Percentiles rank a stretch among this genome's conserved stretches.
phyloP scores from a whole-genome alignment of 1,140 invertebrate genomes.

The Sitophilus oryzae region DNA sequence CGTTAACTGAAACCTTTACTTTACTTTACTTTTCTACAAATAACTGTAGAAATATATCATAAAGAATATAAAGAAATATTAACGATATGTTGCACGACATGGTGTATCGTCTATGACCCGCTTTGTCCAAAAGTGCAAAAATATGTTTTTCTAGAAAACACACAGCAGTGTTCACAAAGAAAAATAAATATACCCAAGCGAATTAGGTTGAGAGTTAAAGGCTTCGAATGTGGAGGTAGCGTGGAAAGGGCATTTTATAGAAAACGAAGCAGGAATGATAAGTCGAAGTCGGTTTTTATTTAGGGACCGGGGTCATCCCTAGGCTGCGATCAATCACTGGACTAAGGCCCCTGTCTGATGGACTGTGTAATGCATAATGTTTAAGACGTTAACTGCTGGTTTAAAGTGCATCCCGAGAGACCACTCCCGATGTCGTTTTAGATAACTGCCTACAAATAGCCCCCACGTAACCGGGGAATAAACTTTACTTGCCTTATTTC shows the following conservation, averaged over 20 bases:
- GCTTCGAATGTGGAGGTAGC: too few species aligned
- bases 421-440: slow-evolving; percentile 36
- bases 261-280: slow-evolving; percentile 37
- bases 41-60: too few species aligned
- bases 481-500: slow-evolving; percentile 25
- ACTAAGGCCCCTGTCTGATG: slow-evolving; percentile 37
- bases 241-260: slow-evolving; percentile 32
- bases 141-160: too few species aligned
- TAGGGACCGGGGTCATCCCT: slow-evolving; percentile 31
- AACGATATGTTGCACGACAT: too few species aligned
- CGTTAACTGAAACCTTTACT: too few species aligned
- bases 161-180: too few species aligned
- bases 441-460: slow-evolving; percentile 33
- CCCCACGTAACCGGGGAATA: slow-evolving; percentile 21
- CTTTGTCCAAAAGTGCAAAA: too few species aligned
- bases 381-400: slow-evolving; percentile 45
- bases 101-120: too few species aligned
- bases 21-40: too few species aligned
- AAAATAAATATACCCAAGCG: too few species aligned
- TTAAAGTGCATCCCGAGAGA: slow-evolving; percentile 41
- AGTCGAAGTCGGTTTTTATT: slow-evolving; percentile 38
- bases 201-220: too few species aligned
- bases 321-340: slow-evolving; percentile 43
- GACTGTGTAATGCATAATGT: slow-evolving; percentile 44
- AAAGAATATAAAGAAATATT: too few species aligned